Base-by-base conservation (phyloP, 2,113 vertebrate genomes). In the Tupaia tana region DNA sequence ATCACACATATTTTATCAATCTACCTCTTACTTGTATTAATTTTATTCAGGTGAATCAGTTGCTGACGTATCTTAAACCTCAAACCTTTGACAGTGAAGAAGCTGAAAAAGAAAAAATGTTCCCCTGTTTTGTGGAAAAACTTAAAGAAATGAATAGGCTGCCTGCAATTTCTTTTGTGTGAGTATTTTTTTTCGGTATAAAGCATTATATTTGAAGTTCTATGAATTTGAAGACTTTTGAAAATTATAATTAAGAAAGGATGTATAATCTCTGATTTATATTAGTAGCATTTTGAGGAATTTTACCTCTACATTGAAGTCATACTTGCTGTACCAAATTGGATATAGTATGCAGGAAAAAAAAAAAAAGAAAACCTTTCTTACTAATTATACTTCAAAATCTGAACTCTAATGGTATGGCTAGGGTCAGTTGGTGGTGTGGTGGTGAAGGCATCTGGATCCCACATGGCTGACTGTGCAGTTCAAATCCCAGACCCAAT, bases 81-180 rank as follows among this genome's bases (percentile, higher is more conserved):
- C 83, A 70, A 87, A 88, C 69, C 27, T 85, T 84, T 92, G 94
- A 90, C n/a, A 94, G 71, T 89, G 4, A 78, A 79, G 71, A 93
- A 78, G n/a, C 1, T 16, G 22, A 52, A 75, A 95, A 85, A 25
- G 2, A 2, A 79, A 52, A 7, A 54, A 86, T 89, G 56, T 92
- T 96, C 89, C 82, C 96, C 12, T 9, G 7, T 31, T 86, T 97
- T 84, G 95, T 97, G 58, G 93, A 97, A 86, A 91, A 91, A 43
- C 78, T 97, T 87, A 92, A 94, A 94, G 75, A 90, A 94, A 89
- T 94, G 74, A 34, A 87, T 64, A 92, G 74, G 3, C 75, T 97
- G 27, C 90, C 96, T 73, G 93, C 95, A 78, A 90, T 95, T 58
- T 96, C 94, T 90, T 97, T 97, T 92, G 58, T 27, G 86, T 97